A percentile compares a stretch with the other conserved stretches of the same genome.
These are phyloP conservation scores for Ceyx melanurus DNA, from an alignment of 2,113 vertebrate genomes.

Conservation along the genomic window DNA sequence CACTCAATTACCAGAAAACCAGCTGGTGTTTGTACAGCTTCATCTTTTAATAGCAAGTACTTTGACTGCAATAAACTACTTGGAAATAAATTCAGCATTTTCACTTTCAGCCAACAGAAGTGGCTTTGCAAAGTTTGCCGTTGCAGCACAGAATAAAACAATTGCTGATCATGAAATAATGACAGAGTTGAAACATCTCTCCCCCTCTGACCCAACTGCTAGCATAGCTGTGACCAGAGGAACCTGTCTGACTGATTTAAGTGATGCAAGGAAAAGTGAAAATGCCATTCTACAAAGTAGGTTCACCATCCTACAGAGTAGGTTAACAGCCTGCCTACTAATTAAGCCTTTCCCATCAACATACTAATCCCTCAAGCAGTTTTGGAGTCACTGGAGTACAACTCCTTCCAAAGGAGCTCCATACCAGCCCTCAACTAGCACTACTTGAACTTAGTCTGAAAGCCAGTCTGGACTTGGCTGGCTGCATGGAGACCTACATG, in stretches of 20 bases:
- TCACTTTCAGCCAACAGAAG: background rate
- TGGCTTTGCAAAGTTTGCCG: fast-evolving
- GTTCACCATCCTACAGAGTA: background rate
- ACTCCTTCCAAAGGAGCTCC: background rate
- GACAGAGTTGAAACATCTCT: background rate
- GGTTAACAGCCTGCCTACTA: background rate
- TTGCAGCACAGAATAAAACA: background rate
- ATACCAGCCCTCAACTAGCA: background rate
- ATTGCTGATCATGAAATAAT: background rate
- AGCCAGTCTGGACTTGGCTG: background rate
- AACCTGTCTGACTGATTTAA: background rate
- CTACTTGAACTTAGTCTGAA: background rate
- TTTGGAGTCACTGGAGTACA: background rate
- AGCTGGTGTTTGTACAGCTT: conserved; percentile 45
- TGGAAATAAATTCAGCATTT: background rate
- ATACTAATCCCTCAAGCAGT: background rate
- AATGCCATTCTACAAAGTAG: background rate
- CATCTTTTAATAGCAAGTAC: conserved; percentile 56
- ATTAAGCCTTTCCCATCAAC: background rate
- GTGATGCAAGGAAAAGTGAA: background rate
- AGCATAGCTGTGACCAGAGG: background rate
- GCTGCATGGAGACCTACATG: background rate
- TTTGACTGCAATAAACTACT: conserved; percentile 6
- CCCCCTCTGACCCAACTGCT: background rate
- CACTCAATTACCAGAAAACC: conserved; percentile 4